Base-by-base conservation (phyloP, 2,888 invertebrate species). In the Melanargia galathea region DNA sequence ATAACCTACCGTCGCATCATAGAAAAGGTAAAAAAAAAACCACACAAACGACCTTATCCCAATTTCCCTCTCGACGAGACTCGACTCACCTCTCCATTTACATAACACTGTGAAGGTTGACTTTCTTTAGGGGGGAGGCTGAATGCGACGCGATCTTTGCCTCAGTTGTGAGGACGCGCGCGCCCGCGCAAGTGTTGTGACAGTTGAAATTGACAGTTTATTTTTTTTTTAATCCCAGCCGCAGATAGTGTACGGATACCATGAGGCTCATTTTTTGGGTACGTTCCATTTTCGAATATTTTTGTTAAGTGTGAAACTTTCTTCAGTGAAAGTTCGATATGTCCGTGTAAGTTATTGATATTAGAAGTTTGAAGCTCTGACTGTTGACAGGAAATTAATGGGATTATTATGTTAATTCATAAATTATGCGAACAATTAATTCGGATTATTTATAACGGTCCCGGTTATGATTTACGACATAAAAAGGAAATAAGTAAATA, bases 241-340 rank as follows among this genome's bases (percentile, higher is more conserved):
- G 74, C 64, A 62, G 66, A 70, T 74, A 80, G 86, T 87, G 84
- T 73, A 80, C 81, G 90, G 89, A 88, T 89, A 89, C 81, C 77
- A 91, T 91, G 90, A 84, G 90, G 85, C 86, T 86, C 69, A 78
- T 83, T 78, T 86, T 84, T 87, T 90, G 87, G 90, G 90, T 91
- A 79, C 80, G 90, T 82, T 76, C 26, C 20, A 69, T 73, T 73
- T 72, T 75, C 30, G 54, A 62, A 54, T 66, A 62, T 65, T 62
- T 46, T 71, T 63, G 40, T 35, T 60, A 18, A 62, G 49, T 62
- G 40, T 6, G 2, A 33, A 62, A 83, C 84, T 85, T 84, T 84
- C 82, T 83, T 82, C 78, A 83, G 85, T 84, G 84, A 85, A 85
- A 85, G 84, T 85, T 20, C 16, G 26, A 26, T n/a, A 38, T 38